Percentiles rank a stretch among this genome's conserved stretches.
Conservation (phyloP, 2,888 invertebrate species). For the Allophyes oxyacanthae region DNA sequence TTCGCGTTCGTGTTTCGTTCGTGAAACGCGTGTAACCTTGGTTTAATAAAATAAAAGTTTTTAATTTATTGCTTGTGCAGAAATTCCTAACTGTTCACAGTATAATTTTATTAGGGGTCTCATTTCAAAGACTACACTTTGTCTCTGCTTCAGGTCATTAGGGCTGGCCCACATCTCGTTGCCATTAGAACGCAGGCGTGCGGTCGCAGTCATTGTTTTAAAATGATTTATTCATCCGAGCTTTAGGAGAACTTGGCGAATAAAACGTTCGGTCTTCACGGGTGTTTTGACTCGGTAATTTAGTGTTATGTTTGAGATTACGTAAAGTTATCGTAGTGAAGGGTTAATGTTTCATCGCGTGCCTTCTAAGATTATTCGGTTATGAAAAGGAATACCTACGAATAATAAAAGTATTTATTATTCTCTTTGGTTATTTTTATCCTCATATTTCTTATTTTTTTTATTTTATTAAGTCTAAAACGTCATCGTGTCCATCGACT, state of each 20-base stretch:
- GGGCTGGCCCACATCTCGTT: not conserved
- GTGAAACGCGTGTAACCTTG: too few relatives aligned
- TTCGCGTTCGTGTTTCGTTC: too few relatives aligned
- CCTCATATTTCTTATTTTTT: too few relatives aligned
- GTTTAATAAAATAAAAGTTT: too few relatives aligned
- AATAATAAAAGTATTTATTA: too few relatives aligned
- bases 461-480: too few relatives aligned
- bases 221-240: not conserved
- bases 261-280: not conserved
- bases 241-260: not conserved
- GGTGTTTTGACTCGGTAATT: not conserved
- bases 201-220: constrained; percentile 1
- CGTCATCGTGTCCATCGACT: too few relatives aligned
- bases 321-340: not conserved
- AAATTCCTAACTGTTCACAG: not conserved
- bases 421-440: not conserved
- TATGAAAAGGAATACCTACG: not conserved
- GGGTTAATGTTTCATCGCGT: not conserved
- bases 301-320: not conserved
- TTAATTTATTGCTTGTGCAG: too few relatives aligned
- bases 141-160: not conserved
- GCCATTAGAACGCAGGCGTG: not conserved
- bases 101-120: not conserved
- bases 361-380: not conserved
- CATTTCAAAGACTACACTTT: not conserved